Conservation (phyloP, 2,113 vertebrate genomes). For the Apeltes quadracus region DNA sequence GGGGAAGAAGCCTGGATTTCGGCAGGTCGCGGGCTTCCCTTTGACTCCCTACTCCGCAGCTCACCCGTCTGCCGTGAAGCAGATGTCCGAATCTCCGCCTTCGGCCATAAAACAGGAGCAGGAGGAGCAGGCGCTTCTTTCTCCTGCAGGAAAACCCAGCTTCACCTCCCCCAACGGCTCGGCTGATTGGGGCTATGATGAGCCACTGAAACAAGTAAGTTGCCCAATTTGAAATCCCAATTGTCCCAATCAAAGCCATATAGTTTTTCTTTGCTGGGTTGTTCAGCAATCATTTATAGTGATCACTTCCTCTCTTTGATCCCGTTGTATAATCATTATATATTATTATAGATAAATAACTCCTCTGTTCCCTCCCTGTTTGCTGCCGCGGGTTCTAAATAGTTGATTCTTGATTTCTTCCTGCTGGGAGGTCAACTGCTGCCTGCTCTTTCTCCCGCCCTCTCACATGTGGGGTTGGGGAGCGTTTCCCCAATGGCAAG, state of each 20-base stretch:
- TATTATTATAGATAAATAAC: background rate
- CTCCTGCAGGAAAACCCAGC: conserved; percentile 70
- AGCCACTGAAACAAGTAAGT: conserved; percentile 90
- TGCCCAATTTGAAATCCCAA: background rate
- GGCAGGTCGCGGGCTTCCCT: conserved; percentile 66
- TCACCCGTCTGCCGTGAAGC: conserved; percentile 54
- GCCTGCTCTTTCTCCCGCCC: background rate
- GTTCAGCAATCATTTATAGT: background rate
- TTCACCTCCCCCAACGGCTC: conserved; percentile 77
- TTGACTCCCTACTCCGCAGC: conserved; percentile 71
- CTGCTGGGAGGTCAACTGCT: conserved; percentile 43
- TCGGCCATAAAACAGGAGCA: conserved; percentile 83
- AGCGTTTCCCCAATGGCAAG: conserved; percentile 61
- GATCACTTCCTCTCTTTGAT: background rate
- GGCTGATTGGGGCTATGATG: conserved; percentile 85
- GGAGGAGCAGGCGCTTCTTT: conserved; percentile 79
- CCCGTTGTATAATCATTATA: background rate
- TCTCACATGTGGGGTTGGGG: conserved; percentile 15
- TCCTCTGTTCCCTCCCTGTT: too few species aligned
- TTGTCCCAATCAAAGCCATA: background rate
- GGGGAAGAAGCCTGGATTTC: conserved; percentile 79
- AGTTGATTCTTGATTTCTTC: conserved; percentile 55
- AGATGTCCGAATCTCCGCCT: conserved; percentile 63
- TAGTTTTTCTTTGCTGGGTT: background rate
- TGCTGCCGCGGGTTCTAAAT: conserved; percentile 21